phyloP scores from a whole-genome alignment of 2,113 vertebrate species.

The Proteles cristata region DNA sequence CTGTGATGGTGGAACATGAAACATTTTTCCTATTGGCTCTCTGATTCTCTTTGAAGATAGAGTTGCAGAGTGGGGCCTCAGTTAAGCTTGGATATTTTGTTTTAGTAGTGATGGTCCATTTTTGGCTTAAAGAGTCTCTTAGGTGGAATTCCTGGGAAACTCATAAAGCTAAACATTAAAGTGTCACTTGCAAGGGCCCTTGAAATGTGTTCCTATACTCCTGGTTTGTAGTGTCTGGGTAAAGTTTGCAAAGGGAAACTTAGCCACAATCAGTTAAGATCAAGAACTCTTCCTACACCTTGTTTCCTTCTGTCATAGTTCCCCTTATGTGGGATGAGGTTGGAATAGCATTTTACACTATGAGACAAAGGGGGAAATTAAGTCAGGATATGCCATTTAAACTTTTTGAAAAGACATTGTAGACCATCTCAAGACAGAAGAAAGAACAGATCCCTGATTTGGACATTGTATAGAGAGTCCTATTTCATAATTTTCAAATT shows the following conservation, averaged over 20 bases:
- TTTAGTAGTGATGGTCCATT: neutral
- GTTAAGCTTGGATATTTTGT: neutral
- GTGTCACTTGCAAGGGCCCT: neutral
- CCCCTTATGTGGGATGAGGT: neutral
- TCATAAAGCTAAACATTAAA: neutral
- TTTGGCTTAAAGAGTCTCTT: neutral
- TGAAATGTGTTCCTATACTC: neutral
- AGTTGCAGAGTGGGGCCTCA: neutral
- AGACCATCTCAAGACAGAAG: neutral
- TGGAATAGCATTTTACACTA: neutral
- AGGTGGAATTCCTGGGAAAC: neutral
- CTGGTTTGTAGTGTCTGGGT: neutral
- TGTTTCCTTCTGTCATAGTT: neutral
- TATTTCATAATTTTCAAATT: constrained; percentile 3
- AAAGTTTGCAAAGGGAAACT: neutral
- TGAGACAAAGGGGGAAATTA: neutral
- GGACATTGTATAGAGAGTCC: neutral
- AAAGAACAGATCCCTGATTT: neutral
- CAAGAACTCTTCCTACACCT: neutral
- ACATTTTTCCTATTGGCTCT: neutral
- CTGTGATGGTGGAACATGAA: neutral
- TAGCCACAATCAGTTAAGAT: neutral
- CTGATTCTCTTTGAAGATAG: neutral
- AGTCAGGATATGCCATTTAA: neutral
- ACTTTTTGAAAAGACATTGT: neutral